Percentiles rank a stretch among this genome's conserved stretches.
These are phyloP conservation scores for Sebastes cheni DNA, from an alignment of 2,797 vertebrate genomes.

Conservation along the genomic window DNA sequence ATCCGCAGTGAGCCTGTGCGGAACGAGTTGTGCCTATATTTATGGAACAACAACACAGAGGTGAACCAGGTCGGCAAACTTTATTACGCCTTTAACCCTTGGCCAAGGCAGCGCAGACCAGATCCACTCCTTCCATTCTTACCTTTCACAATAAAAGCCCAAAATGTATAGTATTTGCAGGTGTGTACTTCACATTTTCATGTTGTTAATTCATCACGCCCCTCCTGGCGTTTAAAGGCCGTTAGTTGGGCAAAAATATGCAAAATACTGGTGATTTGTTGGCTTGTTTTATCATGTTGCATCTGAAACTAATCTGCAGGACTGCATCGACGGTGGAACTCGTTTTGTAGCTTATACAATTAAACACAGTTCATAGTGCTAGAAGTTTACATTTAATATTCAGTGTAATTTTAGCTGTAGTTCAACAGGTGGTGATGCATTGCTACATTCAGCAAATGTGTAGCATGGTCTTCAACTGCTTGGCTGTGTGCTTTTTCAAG, in stretches of 20 bases:
- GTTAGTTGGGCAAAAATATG: not conserved
- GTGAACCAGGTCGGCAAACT: too few relatives aligned
- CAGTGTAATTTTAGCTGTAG: not conserved
- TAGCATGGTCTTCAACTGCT: conserved; percentile 26
- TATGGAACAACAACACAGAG: too few relatives aligned
- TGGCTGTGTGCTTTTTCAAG: conserved; percentile 46
- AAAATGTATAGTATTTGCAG: too few relatives aligned
- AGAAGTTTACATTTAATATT: not conserved
- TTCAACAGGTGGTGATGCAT: conserved; percentile 47
- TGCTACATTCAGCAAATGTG: conserved; percentile 39
- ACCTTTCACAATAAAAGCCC: too few relatives aligned
- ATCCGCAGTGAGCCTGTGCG: too few relatives aligned
- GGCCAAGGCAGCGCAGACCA: too few relatives aligned
- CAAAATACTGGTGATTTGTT: not conserved
- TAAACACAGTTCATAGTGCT: not conserved
- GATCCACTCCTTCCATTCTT: too few relatives aligned
- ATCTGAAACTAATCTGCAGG: not conserved
- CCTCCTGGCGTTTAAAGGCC: too few relatives aligned
- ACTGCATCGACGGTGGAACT: not conserved
- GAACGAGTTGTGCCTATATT: too few relatives aligned
- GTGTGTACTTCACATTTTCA: too few relatives aligned
- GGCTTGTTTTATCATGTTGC: not conserved
- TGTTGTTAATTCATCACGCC: too few relatives aligned
- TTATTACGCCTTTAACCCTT: too few relatives aligned
- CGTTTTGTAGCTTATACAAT: not conserved